A percentile compares a stretch with the other conserved stretches of the same genome.
Evolutionary conservation across 2,888 invertebrate genomes (phyloP).

Genomic region (Coenonympha glycerion): DNA sequence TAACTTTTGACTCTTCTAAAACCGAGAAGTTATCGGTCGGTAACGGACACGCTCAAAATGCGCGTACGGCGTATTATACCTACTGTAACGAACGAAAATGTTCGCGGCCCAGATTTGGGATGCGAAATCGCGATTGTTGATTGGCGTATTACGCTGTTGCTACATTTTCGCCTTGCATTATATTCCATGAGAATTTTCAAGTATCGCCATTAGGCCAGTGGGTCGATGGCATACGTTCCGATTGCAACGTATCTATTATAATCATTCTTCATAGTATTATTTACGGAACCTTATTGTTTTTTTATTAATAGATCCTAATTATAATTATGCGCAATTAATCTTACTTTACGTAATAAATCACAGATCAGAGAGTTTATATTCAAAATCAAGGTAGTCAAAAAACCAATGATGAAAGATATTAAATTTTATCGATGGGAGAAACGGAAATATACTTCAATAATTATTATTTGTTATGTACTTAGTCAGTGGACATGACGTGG

Average conservation of each 20-base stretch:
- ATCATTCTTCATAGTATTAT: not conserved
- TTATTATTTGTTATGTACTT: too few relatives aligned
- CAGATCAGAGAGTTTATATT: too few relatives aligned
- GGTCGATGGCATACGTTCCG: constrained; percentile 52
- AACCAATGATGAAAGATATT: too few relatives aligned
- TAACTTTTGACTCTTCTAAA: constrained; percentile 51
- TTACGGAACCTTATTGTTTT: too few relatives aligned
- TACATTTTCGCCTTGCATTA: constrained; percentile 69
- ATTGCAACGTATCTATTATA: constrained; percentile 22
- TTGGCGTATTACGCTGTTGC: constrained; percentile 67
- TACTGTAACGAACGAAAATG: constrained; percentile 46
- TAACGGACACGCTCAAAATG: constrained; percentile 42
- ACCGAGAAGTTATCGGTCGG: constrained; percentile 48
- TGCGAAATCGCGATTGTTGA: constrained; percentile 67
- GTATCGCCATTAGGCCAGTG: constrained; percentile 61
- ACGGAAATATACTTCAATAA: too few relatives aligned
- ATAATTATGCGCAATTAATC: too few relatives aligned
- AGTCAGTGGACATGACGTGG: too few relatives aligned
- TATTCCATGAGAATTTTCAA: constrained; percentile 66
- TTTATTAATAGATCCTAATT: too few relatives aligned
- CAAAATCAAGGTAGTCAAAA: too few relatives aligned
- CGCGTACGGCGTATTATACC: too few relatives aligned
- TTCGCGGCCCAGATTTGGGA: constrained; percentile 66
- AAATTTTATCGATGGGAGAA: too few relatives aligned
- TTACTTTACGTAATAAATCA: too few relatives aligned